Percentiles rank a stretch among this genome's conserved stretches.
Conservation (phyloP, 2,888 invertebrate species). For the Orgyia antiqua region DNA sequence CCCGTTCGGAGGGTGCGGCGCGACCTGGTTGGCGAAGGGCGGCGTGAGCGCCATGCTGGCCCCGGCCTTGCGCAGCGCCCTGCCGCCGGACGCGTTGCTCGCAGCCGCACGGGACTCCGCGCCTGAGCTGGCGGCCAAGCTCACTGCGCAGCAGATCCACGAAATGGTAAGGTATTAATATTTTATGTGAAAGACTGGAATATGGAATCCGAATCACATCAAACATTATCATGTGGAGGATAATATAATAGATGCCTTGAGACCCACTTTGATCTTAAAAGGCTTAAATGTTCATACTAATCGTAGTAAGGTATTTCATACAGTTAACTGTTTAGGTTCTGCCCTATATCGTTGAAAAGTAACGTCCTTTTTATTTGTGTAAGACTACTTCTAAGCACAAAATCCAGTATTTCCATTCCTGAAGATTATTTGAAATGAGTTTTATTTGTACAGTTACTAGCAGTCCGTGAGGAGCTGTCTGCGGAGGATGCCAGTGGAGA, state of each 20-base stretch:
- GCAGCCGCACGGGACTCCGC: constrained; percentile 93
- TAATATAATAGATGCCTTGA: too few relatives aligned
- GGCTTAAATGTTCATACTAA: too few relatives aligned
- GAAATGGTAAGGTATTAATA: constrained; percentile 90
- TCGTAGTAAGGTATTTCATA: too few relatives aligned
- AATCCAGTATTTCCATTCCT: too few relatives aligned
- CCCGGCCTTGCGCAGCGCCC: constrained; percentile 74
- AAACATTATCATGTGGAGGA: too few relatives aligned
- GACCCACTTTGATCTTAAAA: too few relatives aligned
- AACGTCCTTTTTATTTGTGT: too few relatives aligned
- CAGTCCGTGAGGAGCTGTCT: constrained; percentile 66
- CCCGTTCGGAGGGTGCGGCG: constrained; percentile 78
- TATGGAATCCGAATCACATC: neutral
- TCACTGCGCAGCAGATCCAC: constrained; percentile 87
- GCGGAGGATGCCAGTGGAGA: constrained; percentile 47
- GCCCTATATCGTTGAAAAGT: too few relatives aligned
- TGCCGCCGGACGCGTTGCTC: constrained; percentile 89
- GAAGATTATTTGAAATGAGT: too few relatives aligned
- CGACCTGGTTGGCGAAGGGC: constrained; percentile 59
- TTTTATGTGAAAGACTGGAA: neutral
- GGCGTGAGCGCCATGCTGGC: constrained; percentile 70
- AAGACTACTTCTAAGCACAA: too few relatives aligned
- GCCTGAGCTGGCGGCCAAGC: constrained; percentile 85
- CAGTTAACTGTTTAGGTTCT: too few relatives aligned
- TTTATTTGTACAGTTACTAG: constrained; percentile 46